Conservation (phyloP, 2,113 vertebrate species). For the Dipodomys spectabilis region DNA sequence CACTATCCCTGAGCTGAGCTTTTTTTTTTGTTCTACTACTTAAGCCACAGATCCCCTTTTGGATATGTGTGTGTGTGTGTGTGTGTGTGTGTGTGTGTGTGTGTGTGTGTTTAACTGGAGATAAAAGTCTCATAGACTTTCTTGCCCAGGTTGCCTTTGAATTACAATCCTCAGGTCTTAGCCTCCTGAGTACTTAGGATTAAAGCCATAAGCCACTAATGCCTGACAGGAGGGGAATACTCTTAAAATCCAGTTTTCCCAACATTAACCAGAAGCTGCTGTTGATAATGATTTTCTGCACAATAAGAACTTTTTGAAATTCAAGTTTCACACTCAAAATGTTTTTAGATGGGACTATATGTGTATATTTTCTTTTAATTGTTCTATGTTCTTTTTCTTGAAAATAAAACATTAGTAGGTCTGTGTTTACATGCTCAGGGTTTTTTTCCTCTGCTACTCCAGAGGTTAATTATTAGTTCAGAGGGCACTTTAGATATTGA, state of each 20-base stretch:
- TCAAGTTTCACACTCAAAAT: background rate
- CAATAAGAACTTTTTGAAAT: background rate
- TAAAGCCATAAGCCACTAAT: too few relatives aligned
- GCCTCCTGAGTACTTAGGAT: too few relatives aligned
- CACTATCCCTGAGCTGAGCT: too few relatives aligned
- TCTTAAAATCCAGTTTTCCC: background rate
- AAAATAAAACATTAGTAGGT: slow-evolving; percentile 5
- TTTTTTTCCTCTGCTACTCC: background rate
- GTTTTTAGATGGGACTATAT: background rate
- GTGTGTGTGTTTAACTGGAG: too few relatives aligned
- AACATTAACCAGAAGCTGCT: background rate
- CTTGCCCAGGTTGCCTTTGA: too few relatives aligned
- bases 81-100: too few relatives aligned
- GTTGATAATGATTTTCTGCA: background rate
- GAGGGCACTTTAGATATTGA: background rate
- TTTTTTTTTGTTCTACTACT: too few relatives aligned
- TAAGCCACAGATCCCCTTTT: too few relatives aligned
- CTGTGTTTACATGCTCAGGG: background rate
- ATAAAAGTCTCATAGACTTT: too few relatives aligned
- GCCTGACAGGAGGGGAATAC: background rate
- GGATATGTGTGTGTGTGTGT: too few relatives aligned
- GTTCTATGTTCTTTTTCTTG: background rate
- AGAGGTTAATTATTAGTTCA: slow-evolving; percentile 1
- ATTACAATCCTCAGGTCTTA: too few relatives aligned
- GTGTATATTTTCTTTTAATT: slow-evolving; percentile 12